Evolutionary conservation across 2,888 invertebrate species (phyloP).

Genomic region (Lochmaea crataegi): DNA sequence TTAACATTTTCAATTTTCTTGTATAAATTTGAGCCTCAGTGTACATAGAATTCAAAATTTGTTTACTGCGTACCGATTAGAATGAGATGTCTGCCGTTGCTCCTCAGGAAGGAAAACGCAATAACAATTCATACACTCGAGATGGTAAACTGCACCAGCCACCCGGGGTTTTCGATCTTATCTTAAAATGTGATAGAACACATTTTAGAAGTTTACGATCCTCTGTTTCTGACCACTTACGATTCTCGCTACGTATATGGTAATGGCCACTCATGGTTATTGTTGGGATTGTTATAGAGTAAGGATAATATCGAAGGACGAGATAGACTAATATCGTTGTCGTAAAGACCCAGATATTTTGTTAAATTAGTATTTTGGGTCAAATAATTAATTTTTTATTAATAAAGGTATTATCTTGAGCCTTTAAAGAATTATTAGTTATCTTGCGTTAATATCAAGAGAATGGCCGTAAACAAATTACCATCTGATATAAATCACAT

Average conservation of each 20-base stretch:
- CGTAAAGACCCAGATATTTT: constrained; percentile 50
- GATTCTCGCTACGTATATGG: constrained; percentile 60
- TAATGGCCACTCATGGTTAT: constrained; percentile 56
- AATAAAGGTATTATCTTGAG: not conserved
- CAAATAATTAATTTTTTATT: constrained; percentile 3
- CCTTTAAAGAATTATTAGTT: not conserved
- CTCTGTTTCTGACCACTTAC: constrained; percentile 57
- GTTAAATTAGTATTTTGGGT: not conserved
- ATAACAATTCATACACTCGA: constrained; percentile 36
- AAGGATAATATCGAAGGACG: constrained; percentile 47
- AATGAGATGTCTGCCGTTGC: constrained; percentile 31
- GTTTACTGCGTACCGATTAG: constrained; percentile 29
- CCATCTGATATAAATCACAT: constrained; percentile 56
- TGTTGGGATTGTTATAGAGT: constrained; percentile 52
- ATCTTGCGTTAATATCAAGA: constrained; percentile 28
- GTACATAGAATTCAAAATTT: constrained; percentile 33
- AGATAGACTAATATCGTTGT: constrained; percentile 51
- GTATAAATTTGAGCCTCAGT: not conserved
- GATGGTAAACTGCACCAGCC: constrained; percentile 45
- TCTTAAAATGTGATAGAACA: constrained; percentile 57
- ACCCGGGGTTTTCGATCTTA: constrained; percentile 61
- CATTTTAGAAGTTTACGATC: constrained; percentile 61
- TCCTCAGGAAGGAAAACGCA: constrained; percentile 30
- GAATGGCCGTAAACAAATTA: constrained; percentile 59
- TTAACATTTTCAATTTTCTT: too few relatives aligned